Conservation (phyloP, 1,140 invertebrate genomes). For the Oreohelix idahoensis region DNA sequence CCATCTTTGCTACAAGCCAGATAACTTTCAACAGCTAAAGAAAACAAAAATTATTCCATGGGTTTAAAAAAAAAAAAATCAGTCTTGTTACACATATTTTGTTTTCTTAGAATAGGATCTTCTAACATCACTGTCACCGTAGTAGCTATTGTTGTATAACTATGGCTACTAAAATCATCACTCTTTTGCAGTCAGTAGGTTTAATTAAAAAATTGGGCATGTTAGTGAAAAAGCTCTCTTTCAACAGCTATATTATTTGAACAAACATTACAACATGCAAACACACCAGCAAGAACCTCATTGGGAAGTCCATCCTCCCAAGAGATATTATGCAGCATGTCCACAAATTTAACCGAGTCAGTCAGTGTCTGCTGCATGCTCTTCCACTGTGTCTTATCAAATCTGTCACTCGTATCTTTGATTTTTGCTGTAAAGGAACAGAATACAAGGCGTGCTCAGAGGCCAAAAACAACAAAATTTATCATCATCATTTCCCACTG, state of each 20-base stretch:
- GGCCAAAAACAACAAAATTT: no score
- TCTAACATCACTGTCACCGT: no score
- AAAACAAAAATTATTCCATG: not conserved
- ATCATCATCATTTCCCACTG: no score
- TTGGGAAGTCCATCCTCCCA: constrained; percentile 71
- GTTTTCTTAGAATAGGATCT: no score
- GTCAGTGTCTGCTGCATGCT: constrained; percentile 68
- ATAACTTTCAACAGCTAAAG: constrained; percentile 73
- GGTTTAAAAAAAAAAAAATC: not conserved
- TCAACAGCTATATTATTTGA: no score
- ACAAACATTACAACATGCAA: not conserved
- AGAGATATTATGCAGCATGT: constrained; percentile 72
- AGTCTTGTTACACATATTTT: no score
- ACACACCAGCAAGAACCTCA: constrained; percentile 67
- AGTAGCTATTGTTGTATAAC: no score
- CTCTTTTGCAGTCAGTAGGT: no score
- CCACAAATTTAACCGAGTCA: constrained; percentile 71
- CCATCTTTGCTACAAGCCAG: constrained; percentile 69
- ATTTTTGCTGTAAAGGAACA: constrained; percentile 51
- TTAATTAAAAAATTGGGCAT: no score
- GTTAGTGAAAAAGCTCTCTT: no score
- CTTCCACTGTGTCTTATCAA: constrained; percentile 69
- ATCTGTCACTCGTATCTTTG: constrained; percentile 55
- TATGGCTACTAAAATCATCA: no score
- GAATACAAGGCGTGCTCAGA: no score